Conservation (phyloP, 2,113 vertebrate genomes). For the Theristicus caerulescens region DNA sequence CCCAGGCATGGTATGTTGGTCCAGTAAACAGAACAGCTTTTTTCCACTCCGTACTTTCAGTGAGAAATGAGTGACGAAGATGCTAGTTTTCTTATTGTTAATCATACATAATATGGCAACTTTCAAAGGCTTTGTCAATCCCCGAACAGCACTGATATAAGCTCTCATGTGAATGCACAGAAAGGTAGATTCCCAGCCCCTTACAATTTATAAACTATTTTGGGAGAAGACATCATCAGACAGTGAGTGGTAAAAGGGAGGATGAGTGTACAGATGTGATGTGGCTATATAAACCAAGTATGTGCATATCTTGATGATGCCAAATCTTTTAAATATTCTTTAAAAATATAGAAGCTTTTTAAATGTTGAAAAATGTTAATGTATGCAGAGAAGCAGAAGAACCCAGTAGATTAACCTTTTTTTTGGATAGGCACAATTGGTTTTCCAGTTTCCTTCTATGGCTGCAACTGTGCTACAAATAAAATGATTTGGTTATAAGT, state of each 20-base stretch:
- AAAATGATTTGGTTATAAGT: background rate
- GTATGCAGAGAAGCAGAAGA: background rate
- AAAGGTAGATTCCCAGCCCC: background rate
- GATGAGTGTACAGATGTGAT: background rate
- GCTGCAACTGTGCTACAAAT: background rate
- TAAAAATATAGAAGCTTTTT: background rate
- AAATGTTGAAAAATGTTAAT: background rate
- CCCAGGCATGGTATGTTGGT: background rate
- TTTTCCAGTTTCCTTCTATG: background rate
- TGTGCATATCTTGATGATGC: background rate
- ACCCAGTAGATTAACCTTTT: background rate
- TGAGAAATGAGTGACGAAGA: background rate
- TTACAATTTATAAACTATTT: background rate
- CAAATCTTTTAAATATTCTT: background rate
- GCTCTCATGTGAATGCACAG: background rate
- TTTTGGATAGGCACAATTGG: background rate
- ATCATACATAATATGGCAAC: background rate
- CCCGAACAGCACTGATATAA: background rate
- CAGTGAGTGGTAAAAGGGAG: background rate
- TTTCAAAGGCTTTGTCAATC: background rate
- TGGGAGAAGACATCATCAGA: background rate
- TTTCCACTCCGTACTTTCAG: background rate
- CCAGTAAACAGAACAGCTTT: background rate
- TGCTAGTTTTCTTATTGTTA: background rate
- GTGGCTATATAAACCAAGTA: background rate